Conservation (phyloP, 1,140 invertebrate species). For the Drosophila oshimai region DNA sequence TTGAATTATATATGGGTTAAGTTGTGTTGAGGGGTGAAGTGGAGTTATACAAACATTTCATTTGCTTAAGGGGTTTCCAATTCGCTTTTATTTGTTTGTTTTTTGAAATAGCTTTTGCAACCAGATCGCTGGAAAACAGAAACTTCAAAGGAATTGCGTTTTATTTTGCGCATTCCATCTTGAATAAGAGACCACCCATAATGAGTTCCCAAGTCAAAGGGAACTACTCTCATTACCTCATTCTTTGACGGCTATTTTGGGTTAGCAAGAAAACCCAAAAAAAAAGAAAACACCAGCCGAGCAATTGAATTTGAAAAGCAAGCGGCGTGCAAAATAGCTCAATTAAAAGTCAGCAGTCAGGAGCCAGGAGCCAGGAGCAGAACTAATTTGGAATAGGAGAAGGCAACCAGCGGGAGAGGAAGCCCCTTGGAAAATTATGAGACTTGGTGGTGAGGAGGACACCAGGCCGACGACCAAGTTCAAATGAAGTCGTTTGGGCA, state of each 20-base stretch:
- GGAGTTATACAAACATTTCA: not conserved
- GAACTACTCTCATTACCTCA: not conserved
- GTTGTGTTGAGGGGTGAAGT: not conserved
- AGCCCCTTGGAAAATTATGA: conserved; percentile 34
- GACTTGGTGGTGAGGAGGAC: not conserved
- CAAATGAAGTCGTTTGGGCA: conserved; percentile 68
- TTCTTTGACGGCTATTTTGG: conserved; percentile 2
- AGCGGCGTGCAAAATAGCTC: conserved; percentile 71
- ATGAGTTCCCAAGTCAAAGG: not conserved
- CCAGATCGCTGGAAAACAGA: not conserved
- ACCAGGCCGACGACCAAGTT: conserved; percentile 46
- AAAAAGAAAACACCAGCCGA: too few species aligned
- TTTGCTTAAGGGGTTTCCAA: not conserved
- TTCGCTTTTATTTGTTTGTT: conserved; percentile 28
- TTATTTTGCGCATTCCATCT: not conserved
- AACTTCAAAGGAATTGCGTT: conserved; percentile 28
- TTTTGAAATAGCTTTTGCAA: conserved; percentile 15
- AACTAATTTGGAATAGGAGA: conserved; percentile 50
- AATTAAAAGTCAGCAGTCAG: conserved; percentile 63
- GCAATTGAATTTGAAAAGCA: conserved; percentile 62
- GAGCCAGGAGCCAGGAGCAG: conserved; percentile 44
- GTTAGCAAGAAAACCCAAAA: not conserved
- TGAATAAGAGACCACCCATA: conserved; percentile 16
- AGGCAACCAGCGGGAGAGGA: conserved; percentile 45
- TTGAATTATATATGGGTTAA: not conserved